phyloP scores from a whole-genome alignment of 2,113 vertebrate species.

The Paradoxurus hermaphroditus region DNA sequence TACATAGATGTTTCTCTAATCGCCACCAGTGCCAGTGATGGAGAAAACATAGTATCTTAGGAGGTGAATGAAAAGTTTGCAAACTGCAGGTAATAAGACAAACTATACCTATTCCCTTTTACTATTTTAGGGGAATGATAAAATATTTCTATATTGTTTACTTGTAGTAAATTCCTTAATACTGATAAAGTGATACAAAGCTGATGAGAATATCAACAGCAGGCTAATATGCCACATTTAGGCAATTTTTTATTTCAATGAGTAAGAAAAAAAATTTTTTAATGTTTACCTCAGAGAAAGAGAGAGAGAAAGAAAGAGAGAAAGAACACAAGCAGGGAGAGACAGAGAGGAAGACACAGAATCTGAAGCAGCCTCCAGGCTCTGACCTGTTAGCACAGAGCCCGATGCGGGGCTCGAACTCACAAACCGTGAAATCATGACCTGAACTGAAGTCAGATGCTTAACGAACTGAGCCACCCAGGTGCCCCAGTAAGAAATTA shows the following conservation, averaged over 20 bases:
- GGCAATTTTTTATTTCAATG: neutral
- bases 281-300: too few species aligned
- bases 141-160: neutral
- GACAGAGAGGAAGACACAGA: too few species aligned
- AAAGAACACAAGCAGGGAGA: too few species aligned
- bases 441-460: too few species aligned
- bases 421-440: too few species aligned
- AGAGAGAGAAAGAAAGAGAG: too few species aligned
- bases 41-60: neutral
- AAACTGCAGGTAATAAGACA: neutral
- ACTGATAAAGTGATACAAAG: neutral
- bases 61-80: neutral
- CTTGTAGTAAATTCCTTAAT: neutral
- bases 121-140: neutral
- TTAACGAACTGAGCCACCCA: too few species aligned
- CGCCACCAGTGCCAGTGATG: neutral
- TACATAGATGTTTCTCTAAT: neutral
- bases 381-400: too few species aligned
- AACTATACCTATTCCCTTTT: neutral
- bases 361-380: too few species aligned
- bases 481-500: too few species aligned
- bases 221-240: neutral
- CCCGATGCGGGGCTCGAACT: too few species aligned
- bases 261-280: neutral
- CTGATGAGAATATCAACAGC: neutral